Percentiles rank a stretch among this genome's conserved stretches.
Conservation (phyloP, 2,797 vertebrate genomes). For the Myioborus melanocephalus region DNA sequence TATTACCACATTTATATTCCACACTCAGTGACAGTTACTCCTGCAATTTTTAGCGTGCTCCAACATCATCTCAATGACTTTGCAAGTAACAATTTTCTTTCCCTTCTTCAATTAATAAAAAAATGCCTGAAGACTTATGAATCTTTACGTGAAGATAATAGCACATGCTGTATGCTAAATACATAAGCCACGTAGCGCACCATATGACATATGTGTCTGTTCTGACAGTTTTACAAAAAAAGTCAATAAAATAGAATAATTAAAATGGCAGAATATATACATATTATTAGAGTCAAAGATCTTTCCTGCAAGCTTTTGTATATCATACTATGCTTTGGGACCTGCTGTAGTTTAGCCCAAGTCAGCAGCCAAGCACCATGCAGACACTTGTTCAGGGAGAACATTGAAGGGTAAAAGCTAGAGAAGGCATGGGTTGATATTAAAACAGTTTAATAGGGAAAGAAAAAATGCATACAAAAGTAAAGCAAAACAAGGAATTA, state of each 20-base stretch:
- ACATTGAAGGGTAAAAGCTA: not conserved
- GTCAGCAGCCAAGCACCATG: not conserved
- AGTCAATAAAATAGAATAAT: not conserved
- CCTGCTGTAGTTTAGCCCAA: not conserved
- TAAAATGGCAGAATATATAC: not conserved
- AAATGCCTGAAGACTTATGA: not conserved
- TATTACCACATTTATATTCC: not conserved
- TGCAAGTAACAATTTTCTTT: not conserved
- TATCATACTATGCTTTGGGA: not conserved
- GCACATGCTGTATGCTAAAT: not conserved
- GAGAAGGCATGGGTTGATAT: not conserved
- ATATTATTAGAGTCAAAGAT: not conserved
- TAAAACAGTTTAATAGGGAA: not conserved
- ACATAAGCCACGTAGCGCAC: not conserved
- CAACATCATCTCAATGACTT: not conserved
- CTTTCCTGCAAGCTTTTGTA: not conserved
- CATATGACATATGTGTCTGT: not conserved
- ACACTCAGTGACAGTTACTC: not conserved
- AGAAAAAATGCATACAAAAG: not conserved
- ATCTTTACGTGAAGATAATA: not conserved
- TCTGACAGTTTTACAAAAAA: not conserved
- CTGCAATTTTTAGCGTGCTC: not conserved
- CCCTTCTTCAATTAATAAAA: not conserved
- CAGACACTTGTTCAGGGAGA: accelerated
- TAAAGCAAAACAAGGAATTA: not conserved